phyloP scores from a whole-genome alignment of 2,797 vertebrate genomes.

The Scolopax rusticola region DNA sequence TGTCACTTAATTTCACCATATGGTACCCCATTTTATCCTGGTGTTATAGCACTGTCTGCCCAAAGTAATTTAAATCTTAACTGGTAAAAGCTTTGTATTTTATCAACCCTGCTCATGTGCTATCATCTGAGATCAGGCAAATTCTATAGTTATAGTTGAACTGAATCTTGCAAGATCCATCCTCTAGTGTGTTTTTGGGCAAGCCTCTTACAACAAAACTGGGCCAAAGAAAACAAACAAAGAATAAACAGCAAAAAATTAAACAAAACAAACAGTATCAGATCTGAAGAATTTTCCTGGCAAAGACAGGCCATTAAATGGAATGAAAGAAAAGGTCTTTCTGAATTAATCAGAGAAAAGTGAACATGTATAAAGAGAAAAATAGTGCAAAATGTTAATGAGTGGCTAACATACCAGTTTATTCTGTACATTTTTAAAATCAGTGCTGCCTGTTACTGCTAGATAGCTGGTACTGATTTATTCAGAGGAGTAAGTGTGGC shows the following conservation, averaged over 20 bases:
- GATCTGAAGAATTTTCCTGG: slow-evolving; percentile 48
- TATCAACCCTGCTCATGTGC: not conserved
- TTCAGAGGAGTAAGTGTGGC: not conserved
- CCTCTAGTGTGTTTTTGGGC: slow-evolving; percentile 28
- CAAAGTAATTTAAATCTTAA: not conserved
- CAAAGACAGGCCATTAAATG: slow-evolving; percentile 59
- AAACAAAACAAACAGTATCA: slow-evolving; percentile 9
- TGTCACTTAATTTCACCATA: slow-evolving; percentile 50
- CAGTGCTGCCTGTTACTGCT: not conserved
- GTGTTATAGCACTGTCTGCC: slow-evolving; percentile 16
- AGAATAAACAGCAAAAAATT: not conserved
- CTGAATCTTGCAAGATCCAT: slow-evolving; percentile 9
- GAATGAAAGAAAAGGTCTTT: slow-evolving; percentile 49
- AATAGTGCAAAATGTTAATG: not conserved
- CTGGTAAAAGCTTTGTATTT: slow-evolving; percentile 2
- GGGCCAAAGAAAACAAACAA: slow-evolving; percentile 63
- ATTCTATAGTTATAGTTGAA: not conserved
- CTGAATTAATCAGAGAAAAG: slow-evolving; percentile 58
- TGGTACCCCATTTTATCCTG: slow-evolving; percentile 42
- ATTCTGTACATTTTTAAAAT: not conserved
- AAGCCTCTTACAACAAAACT: slow-evolving; percentile 46
- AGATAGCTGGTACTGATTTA: not conserved
- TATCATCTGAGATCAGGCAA: not conserved
- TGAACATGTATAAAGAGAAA: slow-evolving; percentile 40
- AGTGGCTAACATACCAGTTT: not conserved